Percentiles rank a stretch among this genome's conserved stretches.
Conservation (phyloP, 2,113 vertebrate genomes). For the Vanacampus margaritifer region DNA sequence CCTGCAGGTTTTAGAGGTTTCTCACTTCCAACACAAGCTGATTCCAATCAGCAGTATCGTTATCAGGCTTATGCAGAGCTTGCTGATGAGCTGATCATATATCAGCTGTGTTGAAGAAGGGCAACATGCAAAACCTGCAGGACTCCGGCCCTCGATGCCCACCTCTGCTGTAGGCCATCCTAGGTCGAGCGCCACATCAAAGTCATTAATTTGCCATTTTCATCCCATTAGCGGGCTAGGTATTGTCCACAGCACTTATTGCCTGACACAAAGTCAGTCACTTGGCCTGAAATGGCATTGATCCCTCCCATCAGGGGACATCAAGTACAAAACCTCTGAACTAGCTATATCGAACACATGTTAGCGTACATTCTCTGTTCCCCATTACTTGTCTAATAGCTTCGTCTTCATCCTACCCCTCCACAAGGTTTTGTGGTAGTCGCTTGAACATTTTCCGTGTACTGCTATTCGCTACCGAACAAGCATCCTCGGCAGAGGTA, state of each 20-base stretch:
- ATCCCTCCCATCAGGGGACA: slow-evolving; percentile 1
- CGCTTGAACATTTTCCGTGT: not conserved
- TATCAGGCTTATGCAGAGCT: too few species aligned
- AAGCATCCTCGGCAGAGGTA: not conserved
- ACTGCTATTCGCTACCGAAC: not conserved
- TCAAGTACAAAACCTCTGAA: not conserved
- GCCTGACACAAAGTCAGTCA: slow-evolving; percentile 4
- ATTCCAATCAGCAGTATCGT: too few species aligned
- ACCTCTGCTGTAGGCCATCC: not conserved
- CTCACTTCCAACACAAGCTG: too few species aligned
- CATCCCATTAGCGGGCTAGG: slow-evolving; percentile 15
- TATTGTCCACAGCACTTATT: slow-evolving; percentile 16
- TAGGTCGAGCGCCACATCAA: slow-evolving; percentile 2
- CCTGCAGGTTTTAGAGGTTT: too few species aligned
- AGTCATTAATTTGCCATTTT: slow-evolving; percentile 18
- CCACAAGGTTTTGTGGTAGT: not conserved
- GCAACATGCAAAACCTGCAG: too few species aligned
- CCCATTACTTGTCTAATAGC: not conserved
- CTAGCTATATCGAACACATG: not conserved
- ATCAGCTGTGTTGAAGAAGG: too few species aligned
- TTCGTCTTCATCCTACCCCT: not conserved
- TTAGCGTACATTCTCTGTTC: not conserved
- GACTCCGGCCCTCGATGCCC: too few species aligned
- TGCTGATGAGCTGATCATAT: too few species aligned
- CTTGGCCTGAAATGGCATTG: slow-evolving; percentile 23